phyloP scores from a whole-genome alignment of 2,888 invertebrate genomes.

The Steinernema hermaphroditum region DNA sequence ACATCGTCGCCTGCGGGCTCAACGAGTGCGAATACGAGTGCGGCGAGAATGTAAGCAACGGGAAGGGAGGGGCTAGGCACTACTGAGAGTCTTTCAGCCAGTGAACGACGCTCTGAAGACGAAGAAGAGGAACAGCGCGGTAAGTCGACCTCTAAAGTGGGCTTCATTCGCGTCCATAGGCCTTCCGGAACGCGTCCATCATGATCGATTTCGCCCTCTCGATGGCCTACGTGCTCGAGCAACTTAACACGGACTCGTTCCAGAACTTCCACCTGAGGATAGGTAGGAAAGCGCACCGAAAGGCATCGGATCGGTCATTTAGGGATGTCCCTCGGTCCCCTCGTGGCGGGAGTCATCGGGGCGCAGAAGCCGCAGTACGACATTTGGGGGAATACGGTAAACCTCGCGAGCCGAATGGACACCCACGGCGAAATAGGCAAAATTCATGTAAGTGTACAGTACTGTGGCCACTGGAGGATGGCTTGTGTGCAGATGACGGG shows the following conservation, averaged over 20 bases:
- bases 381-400: conserved; percentile 98
- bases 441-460: conserved; percentile 68
- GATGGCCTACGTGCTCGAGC: conserved; percentile 86
- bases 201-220: conserved; percentile 92
- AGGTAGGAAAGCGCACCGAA: conserved; percentile 72
- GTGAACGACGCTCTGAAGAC: conserved; percentile 7
- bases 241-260: conserved; percentile 93
- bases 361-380: conserved; percentile 97
- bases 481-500: conserved; percentile 75
- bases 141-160: not conserved
- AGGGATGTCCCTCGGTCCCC: conserved; percentile 86
- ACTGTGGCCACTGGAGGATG: not conserved
- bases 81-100: too few species aligned
- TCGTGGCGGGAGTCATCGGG: conserved; percentile 93
- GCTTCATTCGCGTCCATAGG: too few species aligned
- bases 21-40: conserved; percentile 56
- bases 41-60: conserved; percentile 45
- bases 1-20: conserved; percentile 94
- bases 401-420: conserved; percentile 95
- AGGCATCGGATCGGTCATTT: conserved; percentile 33
- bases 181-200: conserved; percentile 76
- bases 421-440: conserved; percentile 84
- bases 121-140: conserved; percentile 11
- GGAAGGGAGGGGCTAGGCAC: too few species aligned
- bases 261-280: conserved; percentile 91